Percentiles rank a stretch among this genome's conserved stretches.
These are phyloP conservation scores for Dendrolimus kikuchii DNA, from an alignment of 1,140 invertebrate species.

Conservation along the genomic window DNA sequence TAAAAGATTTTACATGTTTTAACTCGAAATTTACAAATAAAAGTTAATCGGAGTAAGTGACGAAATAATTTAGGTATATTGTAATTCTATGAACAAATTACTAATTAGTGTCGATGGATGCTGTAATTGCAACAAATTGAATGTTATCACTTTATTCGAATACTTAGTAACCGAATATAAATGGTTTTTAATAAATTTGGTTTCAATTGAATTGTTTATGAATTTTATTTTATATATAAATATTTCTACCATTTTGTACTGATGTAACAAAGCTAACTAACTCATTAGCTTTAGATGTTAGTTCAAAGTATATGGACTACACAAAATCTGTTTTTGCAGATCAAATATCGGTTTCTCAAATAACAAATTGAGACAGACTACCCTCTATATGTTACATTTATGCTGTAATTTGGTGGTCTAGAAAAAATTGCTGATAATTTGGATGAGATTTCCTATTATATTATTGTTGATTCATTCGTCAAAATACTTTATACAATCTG, in stretches of 20 bases:
- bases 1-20: slow-evolving; percentile 18
- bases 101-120: slow-evolving; percentile 21
- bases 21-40: slow-evolving; percentile 24
- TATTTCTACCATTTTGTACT: neutral
- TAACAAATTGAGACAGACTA: too few species aligned
- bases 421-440: too few species aligned
- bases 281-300: too few species aligned
- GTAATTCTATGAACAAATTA: slow-evolving; percentile 22
- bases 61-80: slow-evolving; percentile 25
- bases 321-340: too few species aligned
- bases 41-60: slow-evolving; percentile 18
- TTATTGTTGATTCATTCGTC: too few species aligned
- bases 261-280: neutral
- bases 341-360: too few species aligned
- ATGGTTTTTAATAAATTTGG: slow-evolving; percentile 55
- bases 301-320: too few species aligned
- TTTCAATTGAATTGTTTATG: slow-evolving; percentile 30
- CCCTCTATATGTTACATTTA: too few species aligned
- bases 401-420: too few species aligned
- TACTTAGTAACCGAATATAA: slow-evolving; percentile 58
- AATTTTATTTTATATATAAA: slow-evolving; percentile 1
- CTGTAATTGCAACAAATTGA: slow-evolving; percentile 39
- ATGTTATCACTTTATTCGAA: slow-evolving; percentile 59
- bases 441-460: too few species aligned
- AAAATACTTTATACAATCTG: too few species aligned